Evolutionary conservation across 2,113 vertebrate species (phyloP), one percentile per base, ranked within the genome.

Genomic region (Cardinalis cardinalis): DNA sequence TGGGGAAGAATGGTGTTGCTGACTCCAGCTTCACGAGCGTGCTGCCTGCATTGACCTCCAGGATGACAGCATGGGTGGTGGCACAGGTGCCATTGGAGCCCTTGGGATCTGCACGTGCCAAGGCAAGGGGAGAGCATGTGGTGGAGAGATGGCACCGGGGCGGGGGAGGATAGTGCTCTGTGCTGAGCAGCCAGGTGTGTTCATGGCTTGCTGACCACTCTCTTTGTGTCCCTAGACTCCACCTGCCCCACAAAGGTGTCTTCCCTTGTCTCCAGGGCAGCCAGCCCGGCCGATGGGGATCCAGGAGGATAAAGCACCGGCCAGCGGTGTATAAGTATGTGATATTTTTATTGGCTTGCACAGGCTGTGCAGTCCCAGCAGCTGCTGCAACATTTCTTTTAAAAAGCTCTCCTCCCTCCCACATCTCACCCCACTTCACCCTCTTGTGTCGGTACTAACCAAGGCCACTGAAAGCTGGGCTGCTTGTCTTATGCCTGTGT

Each of bases 271-370:
- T 96, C 68, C 95, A 91, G 88, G 95, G 92, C 94, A 94, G 84
- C 90, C 95, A 95, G 84, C 93, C 88, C 13, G 0, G 70, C 79
- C 80, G 61, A 77, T 95, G 95, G 89, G 94, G 93, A 92, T 88
- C 94, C 94, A 90, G 92, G 88, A 97, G 89, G 96, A 97, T 96
- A 96, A 97, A 94, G 89, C 96, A 96, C 95, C 63, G 81, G 59
- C 94, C 94, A 16, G 92, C 77, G 44, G 92, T 96, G 73, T 97
- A 97, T 97, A 97, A 97, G 96, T 97, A 96, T 6, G 95, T 97
- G 90, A 92, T 80, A 58, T 92, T 95, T 96, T 95, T 93, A 52
- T 87, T 93, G 90, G 76, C 84, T 95, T 95, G 89, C 69, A 61
- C 84, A 74, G 87, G 92, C 94, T 89, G 81, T 92, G 86, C 89